Conservation (phyloP, 2,797 vertebrate genomes). For the Hybognathus amarus region DNA sequence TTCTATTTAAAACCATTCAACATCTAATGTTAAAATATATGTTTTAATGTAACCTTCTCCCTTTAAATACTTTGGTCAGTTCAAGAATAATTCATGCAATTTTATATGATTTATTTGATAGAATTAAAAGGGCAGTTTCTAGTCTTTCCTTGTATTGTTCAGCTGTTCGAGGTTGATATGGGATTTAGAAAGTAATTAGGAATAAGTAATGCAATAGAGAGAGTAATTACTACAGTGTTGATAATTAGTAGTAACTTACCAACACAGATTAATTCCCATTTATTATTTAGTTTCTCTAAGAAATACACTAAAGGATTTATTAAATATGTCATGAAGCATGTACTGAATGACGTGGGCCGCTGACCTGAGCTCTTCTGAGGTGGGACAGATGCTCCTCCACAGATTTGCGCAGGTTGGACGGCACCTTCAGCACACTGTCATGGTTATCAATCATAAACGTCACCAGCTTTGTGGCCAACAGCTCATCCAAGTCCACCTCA, state of each 20-base stretch:
- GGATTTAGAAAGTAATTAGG: neutral
- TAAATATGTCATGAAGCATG: neutral
- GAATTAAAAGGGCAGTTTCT: too few species aligned
- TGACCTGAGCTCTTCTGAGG: slow-evolving; percentile 88
- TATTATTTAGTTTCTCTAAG: neutral
- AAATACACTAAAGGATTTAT: neutral
- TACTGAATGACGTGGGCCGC: neutral
- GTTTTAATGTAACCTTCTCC: too few species aligned
- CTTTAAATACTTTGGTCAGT: too few species aligned
- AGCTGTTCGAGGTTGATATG: too few species aligned
- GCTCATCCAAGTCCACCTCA: slow-evolving; percentile 92
- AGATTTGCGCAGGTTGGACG: slow-evolving; percentile 79
- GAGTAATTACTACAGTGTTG: neutral
- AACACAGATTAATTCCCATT: neutral
- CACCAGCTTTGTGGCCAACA: slow-evolving; percentile 90
- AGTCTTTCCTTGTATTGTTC: too few species aligned
- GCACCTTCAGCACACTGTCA: slow-evolving; percentile 84
- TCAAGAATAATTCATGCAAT: too few species aligned
- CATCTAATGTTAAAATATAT: too few species aligned
- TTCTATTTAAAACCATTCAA: too few species aligned
- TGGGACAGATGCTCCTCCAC: slow-evolving; percentile 88
- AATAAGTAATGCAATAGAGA: too few species aligned
- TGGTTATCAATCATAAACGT: slow-evolving; percentile 93
- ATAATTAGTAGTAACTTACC: neutral
- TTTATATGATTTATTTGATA: neutral